Percentiles rank a stretch among this genome's conserved stretches.
Evolutionary conservation across 2,888 invertebrate genomes (phyloP).

Genomic region (Eristalinus sepulchralis): DNA sequence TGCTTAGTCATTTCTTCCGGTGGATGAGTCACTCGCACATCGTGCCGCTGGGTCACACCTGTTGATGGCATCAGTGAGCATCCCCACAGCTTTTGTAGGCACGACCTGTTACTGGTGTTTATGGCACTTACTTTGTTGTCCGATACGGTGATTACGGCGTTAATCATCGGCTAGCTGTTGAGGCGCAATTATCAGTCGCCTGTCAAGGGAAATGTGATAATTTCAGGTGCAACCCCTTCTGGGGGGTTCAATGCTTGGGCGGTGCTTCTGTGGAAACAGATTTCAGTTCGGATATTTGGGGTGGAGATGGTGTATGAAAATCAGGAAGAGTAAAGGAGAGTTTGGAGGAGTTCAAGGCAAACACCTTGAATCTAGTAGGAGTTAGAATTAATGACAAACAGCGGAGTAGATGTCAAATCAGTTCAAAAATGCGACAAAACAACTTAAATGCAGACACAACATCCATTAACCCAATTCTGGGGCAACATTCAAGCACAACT

Average conservation of each 20-base stretch:
- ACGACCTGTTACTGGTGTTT: not conserved
- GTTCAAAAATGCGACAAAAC: not conserved
- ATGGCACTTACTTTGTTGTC: not conserved
- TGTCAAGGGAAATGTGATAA: constrained; percentile 16
- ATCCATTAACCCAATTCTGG: not conserved
- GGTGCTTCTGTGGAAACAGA: not conserved
- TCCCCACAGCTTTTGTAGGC: not conserved
- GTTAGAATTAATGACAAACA: no score
- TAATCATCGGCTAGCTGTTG: constrained; percentile 5
- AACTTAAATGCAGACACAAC: not conserved
- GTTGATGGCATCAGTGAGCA: not conserved
- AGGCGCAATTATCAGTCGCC: constrained; percentile 5
- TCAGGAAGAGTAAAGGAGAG: not conserved
- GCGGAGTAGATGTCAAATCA: not conserved
- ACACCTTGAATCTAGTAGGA: no score
- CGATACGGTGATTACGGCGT: not conserved
- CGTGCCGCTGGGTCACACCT: constrained; percentile 14
- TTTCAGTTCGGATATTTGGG: not conserved
- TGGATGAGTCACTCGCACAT: constrained; percentile 8
- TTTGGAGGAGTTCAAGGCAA: not conserved
- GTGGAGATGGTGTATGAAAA: not conserved
- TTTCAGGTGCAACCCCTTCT: not conserved
- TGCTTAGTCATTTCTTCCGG: constrained; percentile 31
- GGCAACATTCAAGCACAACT: not conserved
- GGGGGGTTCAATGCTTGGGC: not conserved